Base-by-base conservation (phyloP, 2,888 invertebrate species). In the Caenorhabditis drosophilae region DNA sequence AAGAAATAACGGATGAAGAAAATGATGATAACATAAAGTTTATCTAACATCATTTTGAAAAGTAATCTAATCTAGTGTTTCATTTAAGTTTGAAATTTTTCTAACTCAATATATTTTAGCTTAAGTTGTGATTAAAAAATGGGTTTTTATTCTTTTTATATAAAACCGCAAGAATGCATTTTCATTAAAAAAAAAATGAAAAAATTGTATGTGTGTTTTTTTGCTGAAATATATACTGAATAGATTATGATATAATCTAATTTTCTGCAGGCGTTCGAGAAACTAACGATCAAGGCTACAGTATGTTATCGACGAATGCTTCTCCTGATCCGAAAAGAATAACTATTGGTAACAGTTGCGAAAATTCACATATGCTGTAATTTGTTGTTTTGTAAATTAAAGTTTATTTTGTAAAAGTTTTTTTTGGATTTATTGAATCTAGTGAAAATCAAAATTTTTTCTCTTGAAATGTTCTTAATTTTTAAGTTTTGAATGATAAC, bases 321-420 rank as follows among this genome's bases (percentile, higher is more conserved):
- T 71, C 71, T 4, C 75, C 75, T 12, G 75, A 71, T 42, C 75
- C 73, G 26, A 73, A 73, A 66, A 40, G 71, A 45, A 61, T 73
- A 38, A 61, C 61, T 27, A 63, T 73, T 22, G 66, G 70, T 49
- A 71, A 73, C 41, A 71, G 73, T 62, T 71, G 70, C 62, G 75
- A 73, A 40, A 75, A 75, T 55, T 70, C 70, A 18, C 75, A 75
- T 49, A 75, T 75, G 75, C 66, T 75, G 52, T 75, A 52, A 70
- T 36, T 41, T 11, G 4, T 20, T 35, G 4, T 20, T 35, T 9
- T 35, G 7, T 44, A 50, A 40, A 45, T n/a, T n/a, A n/a, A n/a
- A n/a, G n/a, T n/a, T n/a, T n/a, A n/a, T n/a, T n/a, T n/a, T n/a
- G n/a, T n/a, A n/a, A n/a, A n/a, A n/a, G n/a, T n/a, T n/a, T n/a